Evolutionary conservation across 2,888 invertebrate genomes (phyloP).

Genomic region (Oxystoma pomonae): DNA sequence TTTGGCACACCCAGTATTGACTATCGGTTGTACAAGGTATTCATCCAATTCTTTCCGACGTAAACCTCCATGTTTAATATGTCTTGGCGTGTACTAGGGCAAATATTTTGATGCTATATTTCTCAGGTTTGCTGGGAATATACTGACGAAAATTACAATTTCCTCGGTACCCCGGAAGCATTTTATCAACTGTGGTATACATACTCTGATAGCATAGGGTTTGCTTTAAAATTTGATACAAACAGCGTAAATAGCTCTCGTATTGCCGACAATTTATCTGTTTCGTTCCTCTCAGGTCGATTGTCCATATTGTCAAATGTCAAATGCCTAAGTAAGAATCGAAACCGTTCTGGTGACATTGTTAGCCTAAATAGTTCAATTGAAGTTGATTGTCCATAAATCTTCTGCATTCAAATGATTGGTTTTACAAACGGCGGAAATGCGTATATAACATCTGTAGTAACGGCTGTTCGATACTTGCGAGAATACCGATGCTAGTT

Average conservation of each 20-base stretch:
- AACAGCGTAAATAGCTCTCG: conserved; percentile 19
- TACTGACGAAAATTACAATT: conserved; percentile 8
- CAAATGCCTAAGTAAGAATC: conserved; percentile 5
- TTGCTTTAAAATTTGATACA: conserved; percentile 6
- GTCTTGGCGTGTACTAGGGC: conserved; percentile 14
- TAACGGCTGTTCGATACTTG: background rate
- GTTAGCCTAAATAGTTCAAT: conserved; percentile 4
- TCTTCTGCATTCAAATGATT: conserved; percentile 5
- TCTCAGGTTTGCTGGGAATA: conserved; percentile 10
- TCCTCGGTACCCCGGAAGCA: conserved; percentile 8
- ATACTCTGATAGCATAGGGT: conserved; percentile 16
- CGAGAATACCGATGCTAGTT: too few relatives aligned
- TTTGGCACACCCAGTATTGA: conserved; percentile 11
- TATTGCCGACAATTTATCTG: conserved; percentile 4
- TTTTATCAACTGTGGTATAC: conserved; percentile 8
- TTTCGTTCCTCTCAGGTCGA: conserved; percentile 2
- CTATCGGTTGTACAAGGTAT: conserved; percentile 14
- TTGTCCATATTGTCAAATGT: conserved; percentile 7
- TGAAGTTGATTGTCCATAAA: conserved; percentile 5
- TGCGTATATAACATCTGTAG: background rate
- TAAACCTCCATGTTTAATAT: conserved; percentile 19
- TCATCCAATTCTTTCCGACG: conserved; percentile 14
- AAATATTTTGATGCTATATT: conserved; percentile 17
- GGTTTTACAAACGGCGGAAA: background rate
- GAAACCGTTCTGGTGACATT: conserved; percentile 6